Conservation (phyloP, 2,888 invertebrate species). For the Pherbina coryleti region DNA sequence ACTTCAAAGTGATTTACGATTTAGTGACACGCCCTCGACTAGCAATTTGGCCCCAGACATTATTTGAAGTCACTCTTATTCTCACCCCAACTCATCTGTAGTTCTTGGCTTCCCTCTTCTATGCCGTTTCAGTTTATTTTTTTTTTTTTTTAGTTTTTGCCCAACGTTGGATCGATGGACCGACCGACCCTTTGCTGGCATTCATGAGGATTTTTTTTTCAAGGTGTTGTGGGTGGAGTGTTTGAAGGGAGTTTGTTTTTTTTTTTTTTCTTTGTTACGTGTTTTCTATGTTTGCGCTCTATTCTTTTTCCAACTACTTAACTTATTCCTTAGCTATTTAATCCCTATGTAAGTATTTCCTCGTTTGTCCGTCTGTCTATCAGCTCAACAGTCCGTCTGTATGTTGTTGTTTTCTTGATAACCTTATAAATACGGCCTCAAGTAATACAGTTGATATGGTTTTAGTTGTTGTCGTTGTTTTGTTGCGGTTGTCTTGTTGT, state of each 20-base stretch:
- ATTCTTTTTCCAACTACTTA: not conserved
- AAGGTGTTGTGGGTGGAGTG: not conserved
- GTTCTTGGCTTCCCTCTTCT: not conserved
- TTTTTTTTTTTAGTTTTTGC: not conserved
- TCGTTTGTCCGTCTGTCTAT: not conserved
- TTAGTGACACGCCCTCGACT: slow-evolving; percentile 66
- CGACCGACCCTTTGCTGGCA: not conserved
- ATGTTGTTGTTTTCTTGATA: not conserved
- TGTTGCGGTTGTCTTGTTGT: slow-evolving; percentile 49
- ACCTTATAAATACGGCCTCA: slow-evolving; percentile 25
- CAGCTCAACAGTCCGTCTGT: not conserved
- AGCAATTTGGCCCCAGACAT: slow-evolving; percentile 56
- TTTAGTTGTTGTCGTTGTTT: slow-evolving; percentile 47
- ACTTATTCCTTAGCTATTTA: slow-evolving; percentile 1
- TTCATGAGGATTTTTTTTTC: not conserved
- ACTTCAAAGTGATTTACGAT: slow-evolving; percentile 70
- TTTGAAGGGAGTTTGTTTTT: not conserved
- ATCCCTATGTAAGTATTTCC: not conserved
- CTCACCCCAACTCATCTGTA: not conserved
- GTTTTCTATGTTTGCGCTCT: not conserved
- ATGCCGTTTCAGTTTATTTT: not conserved
- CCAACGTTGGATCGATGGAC: not conserved
- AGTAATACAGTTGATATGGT: slow-evolving; percentile 45
- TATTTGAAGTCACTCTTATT: not conserved
- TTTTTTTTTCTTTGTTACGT: not conserved